Base-by-base conservation (phyloP, 2,797 vertebrate species). In the Tapirus indicus region DNA sequence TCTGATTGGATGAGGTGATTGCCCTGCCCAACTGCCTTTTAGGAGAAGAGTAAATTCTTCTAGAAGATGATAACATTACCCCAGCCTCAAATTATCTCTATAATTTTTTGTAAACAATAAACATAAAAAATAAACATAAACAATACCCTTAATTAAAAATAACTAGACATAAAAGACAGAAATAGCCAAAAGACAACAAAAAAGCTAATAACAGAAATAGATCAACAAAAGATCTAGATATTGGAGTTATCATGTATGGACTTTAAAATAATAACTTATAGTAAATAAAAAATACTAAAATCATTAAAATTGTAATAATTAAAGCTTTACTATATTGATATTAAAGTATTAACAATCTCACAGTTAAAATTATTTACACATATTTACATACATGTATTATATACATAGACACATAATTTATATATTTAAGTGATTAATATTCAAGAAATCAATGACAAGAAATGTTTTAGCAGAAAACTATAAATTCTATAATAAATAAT, bases 211-310 rank as follows among this genome's bases (percentile, higher is more conserved):
- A 52, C 58, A 47, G 14, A 91, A 58, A 91, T 13, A 69, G 38
- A 87, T 44, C 52, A 71, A 56, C 7, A 47, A 58, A 84, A 62
- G 60, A 47, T 69, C 17, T 80, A 87, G 49, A 69, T 38, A 25
- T 23, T 78, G 41, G 68, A 11, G 2, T 82, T 72, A 82, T 49
- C 18, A 21, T 60, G 38, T 49, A 38, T 35, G 4, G 21, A 18
- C 32, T 69, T 86, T 78, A 68, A 91, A 84, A 78, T 93, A 84
- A 78, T 93, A 93, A 88, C n/a, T 72, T 94, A 7, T 5, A 49
- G 58, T 85, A 68, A 93, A 69, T 68, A 56, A 88, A 25, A 88
- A 38, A 64, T 44, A 52, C 20, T 77, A 68, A 68, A 56, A 52
- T 32, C 88, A 49, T 80, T 27, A 83, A 83, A 92, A 41, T 49